phyloP scores from a whole-genome alignment of 1,140 invertebrate genomes.

The Drosophila lowei region DNA sequence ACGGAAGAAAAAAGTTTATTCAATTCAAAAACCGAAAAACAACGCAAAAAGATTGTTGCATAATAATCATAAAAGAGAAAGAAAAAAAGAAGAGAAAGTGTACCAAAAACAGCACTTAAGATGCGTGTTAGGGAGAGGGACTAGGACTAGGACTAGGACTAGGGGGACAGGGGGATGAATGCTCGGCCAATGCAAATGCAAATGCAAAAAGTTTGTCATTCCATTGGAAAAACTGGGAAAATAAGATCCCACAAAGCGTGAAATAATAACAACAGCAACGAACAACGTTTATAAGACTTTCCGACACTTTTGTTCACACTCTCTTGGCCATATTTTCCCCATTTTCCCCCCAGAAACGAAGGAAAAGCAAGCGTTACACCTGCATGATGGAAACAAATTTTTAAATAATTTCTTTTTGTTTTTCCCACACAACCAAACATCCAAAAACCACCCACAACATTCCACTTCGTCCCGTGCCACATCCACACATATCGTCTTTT shows the following conservation, averaged over 20 bases:
- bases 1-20: constrained; percentile 62
- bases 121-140: constrained; percentile 37
- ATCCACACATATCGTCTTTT: constrained; percentile 33
- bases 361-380: constrained; percentile 4
- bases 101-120: constrained; percentile 68
- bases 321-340: constrained; percentile 1
- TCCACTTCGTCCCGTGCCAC: constrained; percentile 19
- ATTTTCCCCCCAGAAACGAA: constrained; percentile 2
- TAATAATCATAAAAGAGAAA: constrained; percentile 61
- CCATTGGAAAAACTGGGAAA: constrained; percentile 26
- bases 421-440: constrained; percentile 46
- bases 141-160: too few species aligned
- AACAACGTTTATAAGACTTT: constrained; percentile 61
- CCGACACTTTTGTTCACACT: constrained; percentile 60
- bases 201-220: constrained; percentile 72
- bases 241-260: constrained; percentile 51
- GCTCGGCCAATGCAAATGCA: constrained; percentile 60
- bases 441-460: constrained; percentile 25
- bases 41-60: constrained; percentile 45
- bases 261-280: constrained; percentile 60
- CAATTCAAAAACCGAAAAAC: constrained; percentile 46
- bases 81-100: constrained; percentile 15
- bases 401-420: constrained; percentile 71
- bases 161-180: constrained; percentile 7
- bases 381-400: constrained; percentile 66